A percentile compares a stretch with the other conserved stretches of the same genome.
Evolutionary conservation across 2,113 vertebrate species (phyloP).

Genomic region (Gallinago undulata): DNA sequence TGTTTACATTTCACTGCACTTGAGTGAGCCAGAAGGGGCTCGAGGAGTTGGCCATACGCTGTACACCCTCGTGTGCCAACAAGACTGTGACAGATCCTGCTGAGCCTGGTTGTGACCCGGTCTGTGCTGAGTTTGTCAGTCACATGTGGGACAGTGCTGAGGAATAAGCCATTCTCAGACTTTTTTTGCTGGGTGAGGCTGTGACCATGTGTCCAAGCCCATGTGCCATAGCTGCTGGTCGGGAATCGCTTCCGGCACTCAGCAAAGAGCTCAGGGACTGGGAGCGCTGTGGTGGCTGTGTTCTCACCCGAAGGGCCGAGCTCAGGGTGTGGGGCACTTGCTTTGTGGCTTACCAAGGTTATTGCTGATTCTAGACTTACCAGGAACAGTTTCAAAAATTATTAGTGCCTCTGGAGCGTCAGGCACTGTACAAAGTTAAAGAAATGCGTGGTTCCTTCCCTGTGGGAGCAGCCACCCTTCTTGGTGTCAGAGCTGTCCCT

Average conservation of each 20-base stretch:
- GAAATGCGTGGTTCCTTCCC: background rate
- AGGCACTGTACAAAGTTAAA: background rate
- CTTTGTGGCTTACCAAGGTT: background rate
- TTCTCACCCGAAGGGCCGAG: background rate
- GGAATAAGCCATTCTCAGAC: background rate
- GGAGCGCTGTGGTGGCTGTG: background rate
- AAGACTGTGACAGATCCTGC: background rate
- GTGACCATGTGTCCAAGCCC: background rate
- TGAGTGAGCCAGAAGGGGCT: background rate
- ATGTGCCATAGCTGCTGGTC: rapidly evolving
- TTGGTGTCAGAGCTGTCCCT: background rate
- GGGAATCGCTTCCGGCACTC: background rate
- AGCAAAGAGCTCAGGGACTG: background rate
- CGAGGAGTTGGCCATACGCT: background rate
- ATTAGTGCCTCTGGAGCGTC: background rate
- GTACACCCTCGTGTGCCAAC: background rate
- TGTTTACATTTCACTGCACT: background rate
- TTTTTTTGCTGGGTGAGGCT: background rate
- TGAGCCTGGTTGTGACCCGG: background rate
- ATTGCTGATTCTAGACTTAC: background rate
- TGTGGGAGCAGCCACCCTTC: background rate
- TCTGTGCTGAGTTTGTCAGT: background rate
- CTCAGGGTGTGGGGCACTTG: background rate
- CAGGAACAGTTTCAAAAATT: background rate
- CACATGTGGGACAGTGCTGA: background rate